Base-by-base conservation (phyloP, 2,888 invertebrate species). In the Azorinus chamasolen region DNA sequence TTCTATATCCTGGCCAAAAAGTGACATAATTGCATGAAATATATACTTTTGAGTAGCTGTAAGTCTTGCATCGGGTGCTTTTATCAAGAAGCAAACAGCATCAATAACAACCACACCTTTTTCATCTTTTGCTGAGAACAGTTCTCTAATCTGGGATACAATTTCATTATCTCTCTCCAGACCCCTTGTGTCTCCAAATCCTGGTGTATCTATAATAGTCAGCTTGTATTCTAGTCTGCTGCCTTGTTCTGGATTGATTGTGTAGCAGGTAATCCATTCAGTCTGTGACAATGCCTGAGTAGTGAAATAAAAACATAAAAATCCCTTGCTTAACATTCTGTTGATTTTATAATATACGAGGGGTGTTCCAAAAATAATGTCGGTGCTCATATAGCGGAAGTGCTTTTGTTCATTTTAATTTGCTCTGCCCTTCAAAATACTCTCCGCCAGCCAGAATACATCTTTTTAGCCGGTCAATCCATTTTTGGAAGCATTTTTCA, bases 21-120 rank as follows among this genome's bases (percentile, higher is more conserved):
- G 45, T 2, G 80, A 80, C 32, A 82, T 46, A n/a, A 80, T 80
- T 27, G 76, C 54, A 24, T 78, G 66, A 53, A 82, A 78, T 32
- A 84, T 82, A 53, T 84, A 84, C 45, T 57, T 75, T 59, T 84
- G 84, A 8, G 78, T 66, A 16, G 73, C 62, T 14, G 82, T 79
- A 1, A 84, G 74, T 18, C 79, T 51, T 3, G 78, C 79, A 24
- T 78, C 68, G 14, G 84, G 84, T 10, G 82, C 82, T 57, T 84
- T 79, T 16, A 70, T 75, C 14, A 83, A 50, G 64, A 82, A 80
- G 46, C 82, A 84, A 16, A 84, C 76, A 2, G 84, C 84, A 46
- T 84, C 84, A 10, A 84, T 54, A 12, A 27, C 62, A 32, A 71
- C 43, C 12, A 84, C 64, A 20, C 84, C 84, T 14, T 69, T 57